Evolutionary conservation across 2,888 invertebrate species (phyloP).

Genomic region (Dryococelus australis): DNA sequence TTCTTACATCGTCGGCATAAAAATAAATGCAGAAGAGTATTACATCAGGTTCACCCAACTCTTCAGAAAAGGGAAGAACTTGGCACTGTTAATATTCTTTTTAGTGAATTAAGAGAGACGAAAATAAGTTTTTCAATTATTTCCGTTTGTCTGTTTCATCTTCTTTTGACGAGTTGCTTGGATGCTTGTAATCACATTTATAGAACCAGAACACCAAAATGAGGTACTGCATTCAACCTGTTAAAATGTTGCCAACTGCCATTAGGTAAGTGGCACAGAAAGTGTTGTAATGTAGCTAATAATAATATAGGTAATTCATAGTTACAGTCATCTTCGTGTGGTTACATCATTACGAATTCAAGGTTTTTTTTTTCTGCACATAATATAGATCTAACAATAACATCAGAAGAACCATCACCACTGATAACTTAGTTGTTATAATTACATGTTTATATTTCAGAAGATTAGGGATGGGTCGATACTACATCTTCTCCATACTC

Average conservation of each 20-base stretch:
- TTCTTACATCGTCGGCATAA: background rate
- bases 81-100: background rate
- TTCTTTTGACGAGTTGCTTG: background rate
- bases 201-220: conserved; percentile 12
- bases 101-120: background rate
- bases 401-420: background rate
- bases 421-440: background rate
- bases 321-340: background rate
- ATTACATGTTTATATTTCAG: background rate
- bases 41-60: background rate
- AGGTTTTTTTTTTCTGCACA: no score
- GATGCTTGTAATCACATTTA: background rate
- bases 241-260: background rate
- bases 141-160: background rate
- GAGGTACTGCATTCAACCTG: conserved; percentile 4
- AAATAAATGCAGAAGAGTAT: background rate
- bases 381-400: background rate
- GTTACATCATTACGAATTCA: background rate
- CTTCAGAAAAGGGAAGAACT: background rate
- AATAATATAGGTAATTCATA: background rate
- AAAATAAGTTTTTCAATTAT: background rate
- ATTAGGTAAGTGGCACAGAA: background rate
- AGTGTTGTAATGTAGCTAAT: background rate
- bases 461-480: no score
- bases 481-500: no score